phyloP scores from a whole-genome alignment of 1,140 invertebrate species.

The Nomia melanderi region DNA sequence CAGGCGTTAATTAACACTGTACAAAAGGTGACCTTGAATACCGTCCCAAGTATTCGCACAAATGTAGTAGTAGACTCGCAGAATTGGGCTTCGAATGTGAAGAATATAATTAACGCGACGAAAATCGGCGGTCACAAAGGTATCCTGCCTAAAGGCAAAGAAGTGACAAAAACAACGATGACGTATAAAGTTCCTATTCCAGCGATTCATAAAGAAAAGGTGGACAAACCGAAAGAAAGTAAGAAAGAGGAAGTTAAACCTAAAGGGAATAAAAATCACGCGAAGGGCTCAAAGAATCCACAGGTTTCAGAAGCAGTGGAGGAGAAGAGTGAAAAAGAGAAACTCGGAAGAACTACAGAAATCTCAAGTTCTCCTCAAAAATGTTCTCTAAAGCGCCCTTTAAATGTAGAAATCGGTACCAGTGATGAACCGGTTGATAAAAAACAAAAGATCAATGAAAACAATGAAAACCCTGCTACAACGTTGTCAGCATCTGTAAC shows the following conservation, averaged over 20 bases:
- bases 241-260: slow-evolving; percentile 75
- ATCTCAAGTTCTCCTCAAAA: slow-evolving; percentile 51
- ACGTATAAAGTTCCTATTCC: slow-evolving; percentile 88
- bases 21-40: slow-evolving; percentile 74
- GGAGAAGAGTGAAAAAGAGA: slow-evolving; percentile 50
- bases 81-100: slow-evolving; percentile 77
- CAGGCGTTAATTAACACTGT: slow-evolving; percentile 73
- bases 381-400: slow-evolving; percentile 48
- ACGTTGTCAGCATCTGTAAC: slow-evolving; percentile 25
- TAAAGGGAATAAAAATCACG: slow-evolving; percentile 56
- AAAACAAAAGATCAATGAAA: slow-evolving; percentile 53
- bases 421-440: slow-evolving; percentile 51
- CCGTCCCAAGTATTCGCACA: slow-evolving; percentile 68
- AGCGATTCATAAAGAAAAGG: slow-evolving; percentile 80
- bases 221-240: slow-evolving; percentile 74
- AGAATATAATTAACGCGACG: slow-evolving; percentile 75
- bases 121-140: slow-evolving; percentile 77
- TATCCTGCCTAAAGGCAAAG: slow-evolving; percentile 78
- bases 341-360: slow-evolving; percentile 27
- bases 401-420: slow-evolving; percentile 29
- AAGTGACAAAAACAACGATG: slow-evolving; percentile 84
- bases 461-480: slow-evolving; percentile 23
- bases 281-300: slow-evolving; percentile 46
- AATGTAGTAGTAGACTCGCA: slow-evolving; percentile 75
- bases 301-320: slow-evolving; percentile 24